Evolutionary conservation across 2,113 vertebrate genomes (phyloP), one percentile per base, ranked within the genome.

Genomic region (Peromyscus maniculatus): DNA sequence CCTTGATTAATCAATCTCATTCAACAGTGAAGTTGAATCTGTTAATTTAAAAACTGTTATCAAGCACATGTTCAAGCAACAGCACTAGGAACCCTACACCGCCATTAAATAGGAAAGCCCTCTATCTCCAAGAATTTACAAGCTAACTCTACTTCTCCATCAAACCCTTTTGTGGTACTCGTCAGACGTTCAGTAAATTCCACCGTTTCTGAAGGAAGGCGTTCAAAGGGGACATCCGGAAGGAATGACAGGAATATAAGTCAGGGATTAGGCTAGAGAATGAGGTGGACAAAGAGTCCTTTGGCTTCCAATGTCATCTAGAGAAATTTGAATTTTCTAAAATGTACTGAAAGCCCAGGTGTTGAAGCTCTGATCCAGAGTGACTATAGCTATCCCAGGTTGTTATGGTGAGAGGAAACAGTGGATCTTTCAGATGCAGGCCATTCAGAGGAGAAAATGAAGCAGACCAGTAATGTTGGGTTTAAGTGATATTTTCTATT

Each of bases 41-140:
- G 66, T 96, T 96, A 33, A 96, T 97, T 97, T 91, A 93, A 95
- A 97, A 95, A 80, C 87, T 86, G 96, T 94, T 95, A 62, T 97
- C 82, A 91, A 95, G 96, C 59, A 91, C 93, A n/a, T 89, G 93
- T 95, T 94, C 82, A 36, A 13, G 55, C 91, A 79, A 75, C 0
- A 24, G 11, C 86, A 21, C 72, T 86, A 91, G 90, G 79, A 96
- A 21, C 77, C 77, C 67, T 36, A 64, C 4, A 9, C 55, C 9
- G 13, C 92, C 90, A 78, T 74, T 59, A 77, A 95, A 64, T 10
- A 86, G 66, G 59, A 97, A 66, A 79, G 91, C 62, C 55, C 28
- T 88, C 49, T 72, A 89, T 55, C 52, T 93, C 74, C 66, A 95
- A 67, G 69, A 89, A 69, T 96, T 92, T 92, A 49, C 93, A 95